Base-by-base conservation (phyloP, 2,888 invertebrate species). In the Drosophila austrosaltans region DNA sequence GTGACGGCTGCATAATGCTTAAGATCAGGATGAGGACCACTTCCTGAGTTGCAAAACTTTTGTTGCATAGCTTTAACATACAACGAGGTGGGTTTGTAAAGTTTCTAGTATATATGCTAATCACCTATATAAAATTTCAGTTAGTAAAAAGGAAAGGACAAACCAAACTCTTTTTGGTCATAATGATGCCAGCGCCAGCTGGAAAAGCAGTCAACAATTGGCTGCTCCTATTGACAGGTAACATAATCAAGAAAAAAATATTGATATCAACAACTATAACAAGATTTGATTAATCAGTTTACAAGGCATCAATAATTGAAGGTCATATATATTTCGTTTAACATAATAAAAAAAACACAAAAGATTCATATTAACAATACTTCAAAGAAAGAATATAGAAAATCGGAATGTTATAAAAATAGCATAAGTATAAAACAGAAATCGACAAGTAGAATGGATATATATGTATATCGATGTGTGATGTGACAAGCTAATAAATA, bases 171-270 rank as follows among this genome's bases (percentile, higher is more conserved):
- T 20, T 30, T 6, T 30, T 48, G 10, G 48, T 10, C 48, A 48
- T 36, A 28, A 58, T 44, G 63, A 36, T 59, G 7, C 54, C 40
- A 36, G 54, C 64, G 85, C 74, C 69, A n/a, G 73, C 71, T 66
- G 71, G 69, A 59, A 77, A 57, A 63, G 71, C 70, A 68, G 69
- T 69, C 63, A 79, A 81, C 66, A 88, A 87, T 68, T 87, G 90
- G 89, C 86, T 91, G 78, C 73, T 91, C 75, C 81, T 82, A 71
- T 69, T 91, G 68, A 81, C 91, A 91, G 91, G 91, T 91, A 89
- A 90, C 54, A 72, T 25, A 25, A 42, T 59, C 8, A 59, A 40
- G n/a, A 42, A 25, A 8, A 22, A 32, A 32, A 32, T 28, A 3
- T 28, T 3, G 2, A 6, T 20, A 44, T 42, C 16, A 22, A 48